A percentile compares a stretch with the other conserved stretches of the same genome.
Conservation (phyloP, 2,888 invertebrate genomes). For the Megalurothrips usitatus region DNA sequence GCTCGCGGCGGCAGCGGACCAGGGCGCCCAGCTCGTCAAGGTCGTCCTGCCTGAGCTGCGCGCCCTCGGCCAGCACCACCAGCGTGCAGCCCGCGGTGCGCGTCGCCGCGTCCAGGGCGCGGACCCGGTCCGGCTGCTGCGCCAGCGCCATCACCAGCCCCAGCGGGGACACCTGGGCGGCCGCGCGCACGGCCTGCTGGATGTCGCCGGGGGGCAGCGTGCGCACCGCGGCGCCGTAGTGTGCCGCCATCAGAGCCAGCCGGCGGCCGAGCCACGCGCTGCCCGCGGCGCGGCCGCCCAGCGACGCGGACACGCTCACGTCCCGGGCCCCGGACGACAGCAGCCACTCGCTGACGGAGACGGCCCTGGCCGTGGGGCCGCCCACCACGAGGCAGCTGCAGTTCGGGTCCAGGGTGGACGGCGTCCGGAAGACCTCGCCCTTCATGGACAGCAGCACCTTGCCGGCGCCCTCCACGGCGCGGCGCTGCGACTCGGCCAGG, state of each 20-base stretch:
- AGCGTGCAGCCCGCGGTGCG: background rate
- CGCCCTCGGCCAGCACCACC: background rate
- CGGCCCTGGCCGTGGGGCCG: background rate
- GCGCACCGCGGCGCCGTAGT: conserved; percentile 3
- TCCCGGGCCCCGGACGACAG: background rate
- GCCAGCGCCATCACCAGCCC: background rate
- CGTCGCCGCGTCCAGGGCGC: background rate
- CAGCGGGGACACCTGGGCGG: background rate
- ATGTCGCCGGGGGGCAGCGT: background rate
- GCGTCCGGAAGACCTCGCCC: background rate
- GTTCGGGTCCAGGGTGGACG: background rate
- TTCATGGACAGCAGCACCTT: background rate
- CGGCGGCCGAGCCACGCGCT: background rate
- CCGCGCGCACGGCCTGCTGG: background rate
- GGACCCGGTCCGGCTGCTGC: background rate
- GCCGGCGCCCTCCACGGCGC: background rate
- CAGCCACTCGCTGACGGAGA: conserved; percentile 1
- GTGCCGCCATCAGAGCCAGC: background rate
- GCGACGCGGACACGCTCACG: background rate
- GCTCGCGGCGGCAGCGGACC: background rate
- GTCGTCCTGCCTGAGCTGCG: background rate
- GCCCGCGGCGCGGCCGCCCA: background rate
- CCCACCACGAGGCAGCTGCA: conserved; percentile 13
- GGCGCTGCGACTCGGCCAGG: background rate
- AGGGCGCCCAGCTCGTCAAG: background rate